A percentile compares a stretch with the other conserved stretches of the same genome.
These are phyloP conservation scores for Melitaea athalia DNA, from an alignment of 2,888 invertebrate genomes.

Conservation along the genomic window DNA sequence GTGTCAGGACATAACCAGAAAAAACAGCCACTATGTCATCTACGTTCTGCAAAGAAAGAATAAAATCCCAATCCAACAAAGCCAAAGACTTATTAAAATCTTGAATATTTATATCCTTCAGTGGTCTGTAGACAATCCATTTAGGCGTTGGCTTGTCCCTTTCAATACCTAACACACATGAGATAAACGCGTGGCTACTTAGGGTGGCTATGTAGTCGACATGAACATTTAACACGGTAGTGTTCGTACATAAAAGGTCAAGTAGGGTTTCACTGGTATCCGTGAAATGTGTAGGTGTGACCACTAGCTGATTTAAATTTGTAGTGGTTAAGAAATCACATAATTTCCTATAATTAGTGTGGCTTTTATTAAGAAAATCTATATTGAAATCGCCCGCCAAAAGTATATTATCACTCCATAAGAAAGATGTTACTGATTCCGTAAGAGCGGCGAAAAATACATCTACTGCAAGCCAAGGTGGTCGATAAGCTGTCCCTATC, in stretches of 20 bases:
- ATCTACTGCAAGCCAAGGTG: conserved; percentile 15
- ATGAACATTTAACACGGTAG: not conserved
- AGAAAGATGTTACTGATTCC: not conserved
- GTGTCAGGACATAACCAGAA: not conserved
- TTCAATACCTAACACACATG: not conserved
- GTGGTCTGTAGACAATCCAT: not conserved
- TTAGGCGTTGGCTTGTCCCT: not conserved
- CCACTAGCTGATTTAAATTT: not conserved
- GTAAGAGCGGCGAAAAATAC: not conserved
- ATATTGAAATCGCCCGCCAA: conserved; percentile 7
- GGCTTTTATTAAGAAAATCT: not conserved
- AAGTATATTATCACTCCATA: not conserved
- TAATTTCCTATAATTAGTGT: not conserved
- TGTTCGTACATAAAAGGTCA: not conserved
- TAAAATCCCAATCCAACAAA: not conserved
- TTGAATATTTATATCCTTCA: not conserved
- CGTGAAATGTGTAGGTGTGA: conserved; percentile 18
- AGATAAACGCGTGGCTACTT: not conserved
- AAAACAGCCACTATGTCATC: not conserved
- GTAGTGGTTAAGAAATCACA: not conserved
- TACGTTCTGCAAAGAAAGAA: not conserved
- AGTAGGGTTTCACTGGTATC: not conserved
- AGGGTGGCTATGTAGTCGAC: not conserved
- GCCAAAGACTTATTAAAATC: not conserved
- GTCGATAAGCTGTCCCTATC: conserved; percentile 26